A percentile compares a stretch with the other conserved stretches of the same genome.
phyloP scores from a whole-genome alignment of 2,113 vertebrate species.

The Atlantisia rogersi region DNA sequence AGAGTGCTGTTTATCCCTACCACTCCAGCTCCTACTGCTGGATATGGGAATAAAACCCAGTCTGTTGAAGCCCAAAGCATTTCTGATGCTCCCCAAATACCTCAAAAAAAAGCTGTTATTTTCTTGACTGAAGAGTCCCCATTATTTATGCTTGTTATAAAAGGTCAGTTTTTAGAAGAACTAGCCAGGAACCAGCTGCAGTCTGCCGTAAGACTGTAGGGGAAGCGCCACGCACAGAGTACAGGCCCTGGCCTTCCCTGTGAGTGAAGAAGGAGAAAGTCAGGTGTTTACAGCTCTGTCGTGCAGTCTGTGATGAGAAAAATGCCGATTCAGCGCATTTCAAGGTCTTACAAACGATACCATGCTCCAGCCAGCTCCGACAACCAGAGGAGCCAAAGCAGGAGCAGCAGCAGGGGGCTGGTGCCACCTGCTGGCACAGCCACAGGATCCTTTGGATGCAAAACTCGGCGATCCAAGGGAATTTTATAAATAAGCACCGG shows the following conservation, averaged over 20 bases:
- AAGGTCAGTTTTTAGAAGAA: background rate
- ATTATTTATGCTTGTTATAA: background rate
- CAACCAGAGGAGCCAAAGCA: background rate
- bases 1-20: background rate
- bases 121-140: background rate
- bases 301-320: background rate
- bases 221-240: background rate
- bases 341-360: background rate
- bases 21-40: background rate
- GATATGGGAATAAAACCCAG: background rate
- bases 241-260: background rate
- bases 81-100: background rate
- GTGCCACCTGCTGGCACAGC: slow-evolving; percentile 57
- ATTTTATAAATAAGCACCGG: background rate
- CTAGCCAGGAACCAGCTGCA: background rate
- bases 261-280: background rate
- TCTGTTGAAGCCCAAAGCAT: background rate
- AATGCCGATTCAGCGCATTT: slow-evolving; percentile 8
- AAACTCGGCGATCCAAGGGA: background rate
- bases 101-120: background rate
- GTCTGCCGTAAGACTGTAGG: background rate
- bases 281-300: background rate
- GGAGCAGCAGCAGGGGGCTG: background rate
- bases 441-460: background rate
- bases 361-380: background rate